Base-by-base conservation (phyloP, 2,888 invertebrate species). In the Aleiodes testaceus region DNA sequence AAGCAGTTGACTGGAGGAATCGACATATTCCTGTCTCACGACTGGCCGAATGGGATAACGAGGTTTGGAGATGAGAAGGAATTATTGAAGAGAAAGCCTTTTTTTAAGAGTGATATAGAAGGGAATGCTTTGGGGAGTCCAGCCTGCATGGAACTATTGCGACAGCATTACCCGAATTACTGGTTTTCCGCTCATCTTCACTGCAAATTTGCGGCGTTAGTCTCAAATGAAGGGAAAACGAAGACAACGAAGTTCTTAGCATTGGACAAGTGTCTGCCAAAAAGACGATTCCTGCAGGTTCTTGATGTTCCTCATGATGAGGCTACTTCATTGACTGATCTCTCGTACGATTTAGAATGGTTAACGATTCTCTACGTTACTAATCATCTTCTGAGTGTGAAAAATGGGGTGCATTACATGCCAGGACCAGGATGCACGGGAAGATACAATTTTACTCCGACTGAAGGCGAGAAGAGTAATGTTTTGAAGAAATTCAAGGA, bases 161-260 rank as follows among this genome's bases (percentile, higher is more conserved):
- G 92, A 69, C 87, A 89, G 45, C 86, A 99, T 67, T 92, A 95
- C 84, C 99, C 99, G 7, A 89, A 90, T 0, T 96, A 95, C 88
- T 99, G 99, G 98, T 99, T 99, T 89, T 90, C 98, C 7, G 99
- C 98, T 36, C 99, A 99, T 90, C 89, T 99, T 76, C 99, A 99
- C 88, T 96, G 96, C 79, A 96, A 97, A 88, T 99, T 98, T 89
- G 92, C 95, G 11, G 99, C 98, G 0, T 79, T 96, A 2, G 92
- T 99, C 4, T 91, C 92, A 44, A 97, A 98, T 86, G 88, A 90
- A 26, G 87, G 91, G 72, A 86, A 88, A 49, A 63, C 80, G n/a
- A 79, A 75, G 72, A 66, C 81, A 0, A 96, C 98, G 0, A 96
- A 94, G 84, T 99, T 99, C 88, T 88, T 99, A 77, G 96, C 98